Conservation (phyloP, 35 echinoderm and acorn worm genomes). For the Hemicentrotus pulcherrimus region DNA sequence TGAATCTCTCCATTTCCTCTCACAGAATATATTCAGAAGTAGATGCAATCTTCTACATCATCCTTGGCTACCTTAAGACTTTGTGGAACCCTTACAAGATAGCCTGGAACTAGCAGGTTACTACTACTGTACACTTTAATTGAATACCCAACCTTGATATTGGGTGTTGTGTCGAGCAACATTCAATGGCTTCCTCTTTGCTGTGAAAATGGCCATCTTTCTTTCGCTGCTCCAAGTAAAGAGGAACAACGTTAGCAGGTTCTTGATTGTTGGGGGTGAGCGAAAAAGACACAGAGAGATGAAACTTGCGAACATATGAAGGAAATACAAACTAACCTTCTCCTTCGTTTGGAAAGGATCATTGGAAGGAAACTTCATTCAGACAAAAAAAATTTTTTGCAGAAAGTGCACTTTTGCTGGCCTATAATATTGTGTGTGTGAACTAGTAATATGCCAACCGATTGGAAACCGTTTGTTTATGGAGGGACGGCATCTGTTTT, state of each 20-base stretch:
- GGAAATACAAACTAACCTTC: background rate
- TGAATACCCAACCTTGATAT: background rate
- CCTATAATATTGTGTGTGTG: background rate
- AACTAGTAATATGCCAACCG: background rate
- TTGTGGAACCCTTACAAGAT: background rate
- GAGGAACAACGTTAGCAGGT: background rate
- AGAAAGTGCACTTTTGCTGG: constrained; percentile 2
- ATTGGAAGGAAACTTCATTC: background rate
- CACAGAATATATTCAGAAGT: background rate
- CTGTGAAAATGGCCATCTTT: background rate
- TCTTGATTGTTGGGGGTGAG: constrained; percentile 26
- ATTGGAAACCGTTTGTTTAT: constrained; percentile 97
- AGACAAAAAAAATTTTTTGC: background rate
- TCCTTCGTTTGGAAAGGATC: background rate
- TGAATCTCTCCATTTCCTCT: background rate
- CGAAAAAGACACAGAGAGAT: constrained; percentile 37
- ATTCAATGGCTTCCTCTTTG: background rate
- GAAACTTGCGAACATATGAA: constrained; percentile 19
- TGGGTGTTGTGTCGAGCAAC: background rate
- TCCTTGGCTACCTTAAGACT: no score
- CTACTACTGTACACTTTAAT: background rate
- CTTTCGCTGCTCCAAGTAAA: constrained; percentile 16
- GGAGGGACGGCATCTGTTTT: constrained; percentile 86
- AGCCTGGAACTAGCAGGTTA: background rate
- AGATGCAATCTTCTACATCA: background rate